Evolutionary conservation across 2,888 invertebrate species (phyloP), one percentile per base, ranked within the genome.

Genomic region (Dolichopus griseipennis): DNA sequence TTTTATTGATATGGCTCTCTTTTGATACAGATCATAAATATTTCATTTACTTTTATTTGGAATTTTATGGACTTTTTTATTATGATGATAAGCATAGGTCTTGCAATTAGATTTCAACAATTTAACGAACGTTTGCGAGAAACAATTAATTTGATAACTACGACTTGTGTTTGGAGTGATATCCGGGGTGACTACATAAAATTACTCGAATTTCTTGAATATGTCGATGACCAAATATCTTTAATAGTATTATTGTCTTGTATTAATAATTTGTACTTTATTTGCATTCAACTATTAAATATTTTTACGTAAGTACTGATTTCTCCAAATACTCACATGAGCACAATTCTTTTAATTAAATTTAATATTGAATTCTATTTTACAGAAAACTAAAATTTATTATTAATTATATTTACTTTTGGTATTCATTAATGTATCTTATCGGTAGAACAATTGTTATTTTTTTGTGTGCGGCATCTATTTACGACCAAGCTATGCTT

Each of bases 61-160:
- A 88, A 87, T 73, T 87, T 86, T 68, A 86, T 87, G 74, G 88
- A 88, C 73, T 76, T 88, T 68, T 84, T 88, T 68, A 85, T 88
- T n/a, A 87, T 88, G 70, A 75, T 88, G 12, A 81, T 88, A 65
- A 88, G 88, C 75, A 82, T 86, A 74, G 86, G 87, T 0, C 76
- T 89, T 22, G 79, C 85, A 1, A 84, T 85, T 5, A 82, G 87
- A 63, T 88, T 88, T 73, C 81, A 83, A 65, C 84, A 86, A 73
- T 74, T 87, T 20, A 87, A 87, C 71, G 73, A 21, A 21, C 20
- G 21, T 62, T 22, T 85, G 74, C 84, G n/a, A 6, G 6, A 7
- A 52, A 52, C 15, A 1, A 15, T 52, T 15, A 52, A 52, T 18
- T 15, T 6, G 18, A 18, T 52, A 2, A 52, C 15, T 7, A 9